phyloP scores from a whole-genome alignment of 2,888 invertebrate species.

The Sarcophaga carnaria region DNA sequence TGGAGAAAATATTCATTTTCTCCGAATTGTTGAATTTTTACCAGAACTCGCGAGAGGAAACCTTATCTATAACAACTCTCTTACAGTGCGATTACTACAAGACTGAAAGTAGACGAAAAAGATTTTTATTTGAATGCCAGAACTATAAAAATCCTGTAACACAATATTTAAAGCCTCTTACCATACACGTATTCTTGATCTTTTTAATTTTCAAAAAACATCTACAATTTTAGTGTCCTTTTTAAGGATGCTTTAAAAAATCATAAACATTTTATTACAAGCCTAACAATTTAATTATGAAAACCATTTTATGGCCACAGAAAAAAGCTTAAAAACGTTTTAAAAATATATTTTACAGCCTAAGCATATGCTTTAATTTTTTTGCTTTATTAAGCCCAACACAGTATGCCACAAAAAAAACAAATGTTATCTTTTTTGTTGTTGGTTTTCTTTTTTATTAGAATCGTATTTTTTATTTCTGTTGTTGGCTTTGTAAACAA shows the following conservation, averaged over 20 bases:
- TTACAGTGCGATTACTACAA: no score
- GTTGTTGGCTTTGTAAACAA: neutral
- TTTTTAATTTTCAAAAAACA: no score
- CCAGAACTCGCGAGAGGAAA: no score
- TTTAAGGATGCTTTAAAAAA: neutral
- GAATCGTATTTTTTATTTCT: neutral
- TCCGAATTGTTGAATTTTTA: no score
- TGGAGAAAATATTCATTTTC: no score
- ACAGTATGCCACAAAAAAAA: constrained; percentile 32
- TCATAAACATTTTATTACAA: neutral
- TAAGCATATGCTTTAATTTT: neutral
- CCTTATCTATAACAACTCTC: no score
- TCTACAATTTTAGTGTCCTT: no score
- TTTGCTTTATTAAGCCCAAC: neutral
- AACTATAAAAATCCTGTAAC: no score
- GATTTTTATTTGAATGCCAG: no score
- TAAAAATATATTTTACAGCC: neutral
- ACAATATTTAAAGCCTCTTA: no score
- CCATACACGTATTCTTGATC: no score
- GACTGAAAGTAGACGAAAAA: no score
- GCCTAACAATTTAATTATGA: neutral
- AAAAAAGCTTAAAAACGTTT: neutral
- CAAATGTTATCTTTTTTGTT: neutral
- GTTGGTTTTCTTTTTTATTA: neutral
- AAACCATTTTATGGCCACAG: neutral